Evolutionary conservation across 2,888 invertebrate species (phyloP).

Genomic region (Cheilosia pagana): DNA sequence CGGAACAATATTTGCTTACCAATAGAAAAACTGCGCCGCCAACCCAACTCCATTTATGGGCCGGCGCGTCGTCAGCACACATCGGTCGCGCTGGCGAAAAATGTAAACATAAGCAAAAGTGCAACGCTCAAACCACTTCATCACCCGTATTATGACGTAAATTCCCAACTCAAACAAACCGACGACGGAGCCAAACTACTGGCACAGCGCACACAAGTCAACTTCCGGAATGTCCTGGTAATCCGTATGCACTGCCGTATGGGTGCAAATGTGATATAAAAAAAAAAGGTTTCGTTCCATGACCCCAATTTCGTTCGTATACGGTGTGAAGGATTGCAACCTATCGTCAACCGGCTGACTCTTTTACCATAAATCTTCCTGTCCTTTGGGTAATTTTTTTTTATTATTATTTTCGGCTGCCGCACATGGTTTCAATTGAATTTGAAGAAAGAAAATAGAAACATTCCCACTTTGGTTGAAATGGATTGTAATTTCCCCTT

Average conservation of each 20-base stretch:
- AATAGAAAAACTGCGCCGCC: neutral
- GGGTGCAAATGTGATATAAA: slow-evolving; percentile 16
- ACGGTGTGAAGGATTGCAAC: slow-evolving; percentile 64
- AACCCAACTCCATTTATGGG: neutral
- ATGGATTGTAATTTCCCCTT: slow-evolving; percentile 59
- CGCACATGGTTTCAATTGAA: slow-evolving; percentile 61
- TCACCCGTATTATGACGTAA: slow-evolving; percentile 70
- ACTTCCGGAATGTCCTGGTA: slow-evolving; percentile 65
- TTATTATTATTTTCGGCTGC: neutral
- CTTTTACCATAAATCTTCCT: slow-evolving; percentile 65
- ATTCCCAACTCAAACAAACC: slow-evolving; percentile 66
- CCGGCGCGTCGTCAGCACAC: neutral
- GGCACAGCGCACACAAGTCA: slow-evolving; percentile 53
- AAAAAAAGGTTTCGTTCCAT: slow-evolving; percentile 41
- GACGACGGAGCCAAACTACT: slow-evolving; percentile 28
- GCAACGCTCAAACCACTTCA: slow-evolving; percentile 66
- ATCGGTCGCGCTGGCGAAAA: slow-evolving; percentile 10
- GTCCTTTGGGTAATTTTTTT: slow-evolving; percentile 31
- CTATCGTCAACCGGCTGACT: slow-evolving; percentile 66
- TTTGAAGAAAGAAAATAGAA: slow-evolving; percentile 61
- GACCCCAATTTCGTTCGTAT: slow-evolving; percentile 61
- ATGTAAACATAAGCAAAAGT: slow-evolving; percentile 61
- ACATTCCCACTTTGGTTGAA: slow-evolving; percentile 48
- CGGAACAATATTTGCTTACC: neutral
- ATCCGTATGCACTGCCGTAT: slow-evolving; percentile 47